Conservation (phyloP, 2,888 invertebrate genomes). For the Gerris lacustris region DNA sequence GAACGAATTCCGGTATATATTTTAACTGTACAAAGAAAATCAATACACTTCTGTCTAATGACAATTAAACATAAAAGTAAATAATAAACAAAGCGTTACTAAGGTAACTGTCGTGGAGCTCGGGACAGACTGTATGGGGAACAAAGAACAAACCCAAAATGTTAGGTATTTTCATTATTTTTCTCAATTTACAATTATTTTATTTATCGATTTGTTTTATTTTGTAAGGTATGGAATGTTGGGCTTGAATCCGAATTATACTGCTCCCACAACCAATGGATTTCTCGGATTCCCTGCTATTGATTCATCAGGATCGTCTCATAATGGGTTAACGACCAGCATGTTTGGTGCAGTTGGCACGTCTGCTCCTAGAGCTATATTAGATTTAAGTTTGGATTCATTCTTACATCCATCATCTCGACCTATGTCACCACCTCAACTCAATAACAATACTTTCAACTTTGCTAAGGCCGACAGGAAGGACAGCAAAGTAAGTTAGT, state of each 20-base stretch:
- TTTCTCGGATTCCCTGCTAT: constrained; percentile 39
- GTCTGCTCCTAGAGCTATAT: constrained; percentile 22
- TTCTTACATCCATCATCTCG: constrained; percentile 57
- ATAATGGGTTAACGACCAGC: constrained; percentile 38
- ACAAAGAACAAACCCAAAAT: no score
- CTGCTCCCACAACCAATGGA: constrained; percentile 35
- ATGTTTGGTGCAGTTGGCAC: constrained; percentile 77
- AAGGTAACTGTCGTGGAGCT: no score
- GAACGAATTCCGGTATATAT: no score
- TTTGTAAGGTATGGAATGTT: constrained; percentile 49
- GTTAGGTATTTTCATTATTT: no score
- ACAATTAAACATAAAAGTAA: no score
- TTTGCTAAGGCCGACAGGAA: constrained; percentile 45
- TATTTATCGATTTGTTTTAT: no score
- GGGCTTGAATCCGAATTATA: constrained; percentile 49
- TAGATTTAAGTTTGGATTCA: constrained; percentile 44
- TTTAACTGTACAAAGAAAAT: no score
- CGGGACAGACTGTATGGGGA: no score
- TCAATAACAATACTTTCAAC: constrained; percentile 82
- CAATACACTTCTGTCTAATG: no score
- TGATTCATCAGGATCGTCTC: constrained; percentile 36
- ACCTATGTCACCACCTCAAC: constrained; percentile 49
- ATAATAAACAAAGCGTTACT: no score
- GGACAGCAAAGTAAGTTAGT: constrained; percentile 20
- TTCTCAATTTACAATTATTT: no score